Base-by-base conservation (phyloP, 2,113 vertebrate genomes). In the Glareola pratincola region DNA sequence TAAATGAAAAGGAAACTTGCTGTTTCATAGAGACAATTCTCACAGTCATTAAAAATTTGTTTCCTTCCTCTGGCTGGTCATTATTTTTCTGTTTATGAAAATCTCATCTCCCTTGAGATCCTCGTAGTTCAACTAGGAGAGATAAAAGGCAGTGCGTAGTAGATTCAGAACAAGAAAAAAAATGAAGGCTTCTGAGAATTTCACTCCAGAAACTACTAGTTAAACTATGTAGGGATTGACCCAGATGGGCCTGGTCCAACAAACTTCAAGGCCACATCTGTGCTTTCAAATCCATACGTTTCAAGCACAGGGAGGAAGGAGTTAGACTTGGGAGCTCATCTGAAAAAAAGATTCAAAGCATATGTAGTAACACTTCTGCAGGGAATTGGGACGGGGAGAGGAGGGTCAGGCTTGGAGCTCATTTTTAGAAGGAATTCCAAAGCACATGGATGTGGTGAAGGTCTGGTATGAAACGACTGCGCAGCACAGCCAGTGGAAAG, bases 11-110 rank as follows among this genome's bases (percentile, higher is more conserved):
- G 54, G 48, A 90, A 94, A 96, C 36, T 95, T 76, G 47, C 63
- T 73, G 32, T 83, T 96, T 93, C 22, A 51, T 75, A 63, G 51
- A 73, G 51, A 85, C 81, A 45, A 27, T 93, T 90, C 96, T 97
- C 97, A 96, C 85, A 96, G 87, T 73, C 84, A 92, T 97, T 90
- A 95, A 85, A 96, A 94, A 92, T 74, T 75, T 97, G 79, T 89
- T 96, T 96, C 94, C 96, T 97, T 98, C 92, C 96, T 98, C 95
- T 94, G 96, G 93, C 94, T 75, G 60, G 97, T 85, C 96, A 81
- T 97, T 97, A 96, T 96, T 98, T 98, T 96, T 97, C 96, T 97
- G 97, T 98, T 96, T 98, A 87, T 97, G 97, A 98, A 98, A 98
- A 98, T 98, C 77, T 88, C 83, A 92, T 96, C 93, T 98, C 97